A percentile compares a stretch with the other conserved stretches of the same genome.
Evolutionary conservation across 2,888 invertebrate genomes (phyloP).

Genomic region (Dicranocentrus wangi): DNA sequence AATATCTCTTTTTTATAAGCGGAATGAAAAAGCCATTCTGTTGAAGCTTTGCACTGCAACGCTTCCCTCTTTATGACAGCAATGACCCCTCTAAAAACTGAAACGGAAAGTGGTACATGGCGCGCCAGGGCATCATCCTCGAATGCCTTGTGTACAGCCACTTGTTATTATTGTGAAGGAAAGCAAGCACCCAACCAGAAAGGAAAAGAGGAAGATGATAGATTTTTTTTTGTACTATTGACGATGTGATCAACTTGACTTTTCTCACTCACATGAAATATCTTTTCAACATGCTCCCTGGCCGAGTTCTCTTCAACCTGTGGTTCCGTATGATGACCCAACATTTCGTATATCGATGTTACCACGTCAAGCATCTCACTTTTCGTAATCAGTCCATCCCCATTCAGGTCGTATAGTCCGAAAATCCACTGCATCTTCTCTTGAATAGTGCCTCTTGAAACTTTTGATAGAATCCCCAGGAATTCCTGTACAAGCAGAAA

Average conservation of each 20-base stretch:
- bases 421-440: slow-evolving; percentile 93
- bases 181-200: no score
- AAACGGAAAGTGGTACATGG: no score
- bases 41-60: no score
- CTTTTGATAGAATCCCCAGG: slow-evolving; percentile 86
- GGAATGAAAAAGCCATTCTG: neutral
- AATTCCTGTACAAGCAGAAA: slow-evolving; percentile 81
- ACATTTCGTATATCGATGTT: slow-evolving; percentile 88
- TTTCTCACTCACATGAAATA: slow-evolving; percentile 89
- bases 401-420: slow-evolving; percentile 89
- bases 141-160: no score
- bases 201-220: no score
- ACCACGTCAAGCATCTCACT: slow-evolving; percentile 90
- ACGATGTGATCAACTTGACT: no score
- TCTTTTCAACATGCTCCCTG: slow-evolving; percentile 87
- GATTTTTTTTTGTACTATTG: no score
- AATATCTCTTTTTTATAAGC: neutral
- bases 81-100: neutral
- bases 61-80: neutral
- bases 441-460: slow-evolving; percentile 87
- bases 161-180: no score
- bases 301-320: slow-evolving; percentile 83
- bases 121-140: no score
- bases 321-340: slow-evolving; percentile 86
- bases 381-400: slow-evolving; percentile 88